Evolutionary conservation across 2,888 invertebrate genomes (phyloP).

Genomic region (Steinernema carpocapsae): DNA sequence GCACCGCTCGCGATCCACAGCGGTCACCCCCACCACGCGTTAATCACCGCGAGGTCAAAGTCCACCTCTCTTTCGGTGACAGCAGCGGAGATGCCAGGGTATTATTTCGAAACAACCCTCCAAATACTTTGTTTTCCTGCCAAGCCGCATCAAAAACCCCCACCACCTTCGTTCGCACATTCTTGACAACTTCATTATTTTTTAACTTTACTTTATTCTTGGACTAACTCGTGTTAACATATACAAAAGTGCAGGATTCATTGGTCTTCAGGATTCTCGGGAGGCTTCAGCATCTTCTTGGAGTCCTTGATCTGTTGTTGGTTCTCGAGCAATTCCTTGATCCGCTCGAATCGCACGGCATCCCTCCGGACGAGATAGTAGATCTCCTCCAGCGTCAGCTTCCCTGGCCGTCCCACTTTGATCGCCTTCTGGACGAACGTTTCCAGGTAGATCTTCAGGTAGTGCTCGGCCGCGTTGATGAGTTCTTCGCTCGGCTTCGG

Average conservation of each 20-base stretch:
- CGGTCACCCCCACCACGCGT: background rate
- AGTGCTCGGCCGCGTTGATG: background rate
- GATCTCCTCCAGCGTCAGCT: constrained; percentile 96
- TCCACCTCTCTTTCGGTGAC: background rate
- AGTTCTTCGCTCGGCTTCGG: background rate
- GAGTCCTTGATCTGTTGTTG: background rate
- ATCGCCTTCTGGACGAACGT: background rate
- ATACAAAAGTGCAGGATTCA: background rate
- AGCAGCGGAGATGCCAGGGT: background rate
- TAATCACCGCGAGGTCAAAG: background rate
- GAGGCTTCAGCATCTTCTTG: background rate
- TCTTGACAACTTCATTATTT: no score
- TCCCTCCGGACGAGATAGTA: constrained; percentile 88
- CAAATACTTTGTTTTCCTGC: background rate
- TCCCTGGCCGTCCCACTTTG: constrained; percentile 78
- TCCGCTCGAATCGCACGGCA: constrained; percentile 81
- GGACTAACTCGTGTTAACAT: no score
- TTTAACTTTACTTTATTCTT: no score
- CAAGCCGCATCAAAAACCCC: no score
- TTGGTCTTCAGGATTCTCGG: background rate
- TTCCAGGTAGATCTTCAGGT: background rate
- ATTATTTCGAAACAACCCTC: background rate
- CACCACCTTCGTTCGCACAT: no score
- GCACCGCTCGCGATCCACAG: background rate
- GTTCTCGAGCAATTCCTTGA: background rate